Percentiles rank a stretch among this genome's conserved stretches.
Conservation (phyloP, 2,113 vertebrate species). For the Rhinopomastus cyanomelas region DNA sequence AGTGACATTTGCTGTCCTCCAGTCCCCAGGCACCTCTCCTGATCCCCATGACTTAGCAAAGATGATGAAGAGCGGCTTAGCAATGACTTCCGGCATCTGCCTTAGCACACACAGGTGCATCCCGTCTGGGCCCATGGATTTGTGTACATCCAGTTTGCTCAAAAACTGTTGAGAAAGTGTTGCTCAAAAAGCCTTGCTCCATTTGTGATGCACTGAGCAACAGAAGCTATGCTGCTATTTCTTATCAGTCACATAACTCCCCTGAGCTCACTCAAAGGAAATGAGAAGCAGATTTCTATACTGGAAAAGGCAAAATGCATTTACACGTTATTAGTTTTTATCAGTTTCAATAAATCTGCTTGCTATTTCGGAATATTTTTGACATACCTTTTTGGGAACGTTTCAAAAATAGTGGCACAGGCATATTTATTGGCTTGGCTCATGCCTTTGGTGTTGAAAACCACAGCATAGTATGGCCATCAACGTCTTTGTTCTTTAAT, state of each 20-base stretch:
- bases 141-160: too few species aligned
- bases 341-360: not conserved
- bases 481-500: not conserved
- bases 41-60: too few species aligned
- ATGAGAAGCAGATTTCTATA: constrained; percentile 32
- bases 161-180: not conserved
- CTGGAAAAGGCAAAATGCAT: not conserved
- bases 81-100: too few species aligned
- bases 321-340: not conserved
- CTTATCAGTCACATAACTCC: not conserved
- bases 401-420: not conserved
- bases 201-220: not conserved
- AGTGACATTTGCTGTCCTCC: too few species aligned
- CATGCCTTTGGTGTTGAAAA: not conserved
- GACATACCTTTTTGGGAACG: not conserved
- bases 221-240: not conserved
- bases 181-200: not conserved
- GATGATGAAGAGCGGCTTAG: too few species aligned
- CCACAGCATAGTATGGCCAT: not conserved
- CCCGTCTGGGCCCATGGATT: too few species aligned
- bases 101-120: too few species aligned
- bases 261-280: constrained; percentile 23
- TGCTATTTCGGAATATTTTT: constrained; percentile 3
- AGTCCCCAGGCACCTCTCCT: too few species aligned
- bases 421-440: not conserved